Conservation (phyloP, 2,113 vertebrate genomes). For the Serinus canaria region DNA sequence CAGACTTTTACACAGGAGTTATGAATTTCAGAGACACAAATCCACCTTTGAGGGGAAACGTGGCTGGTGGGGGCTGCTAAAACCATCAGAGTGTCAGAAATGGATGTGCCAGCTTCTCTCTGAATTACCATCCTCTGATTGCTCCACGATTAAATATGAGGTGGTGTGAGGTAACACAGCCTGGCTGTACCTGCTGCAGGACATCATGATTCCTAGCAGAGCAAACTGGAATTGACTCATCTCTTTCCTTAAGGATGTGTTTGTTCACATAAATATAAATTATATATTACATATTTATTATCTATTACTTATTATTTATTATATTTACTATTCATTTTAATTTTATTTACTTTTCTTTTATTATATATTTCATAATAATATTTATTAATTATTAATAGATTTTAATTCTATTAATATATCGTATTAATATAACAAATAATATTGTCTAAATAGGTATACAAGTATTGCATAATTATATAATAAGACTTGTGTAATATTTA, state of each 20-base stretch:
- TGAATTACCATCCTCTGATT: neutral
- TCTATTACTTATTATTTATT: too few species aligned
- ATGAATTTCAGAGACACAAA: neutral
- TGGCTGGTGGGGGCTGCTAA: neutral
- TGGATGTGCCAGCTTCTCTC: neutral
- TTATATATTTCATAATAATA: too few species aligned
- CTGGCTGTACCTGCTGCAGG: neutral
- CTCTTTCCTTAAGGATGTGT: neutral
- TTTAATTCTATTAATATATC: too few species aligned
- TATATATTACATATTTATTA: neutral
- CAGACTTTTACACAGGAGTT: rapidly evolving
- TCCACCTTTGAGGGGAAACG: neutral
- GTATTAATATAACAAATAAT: too few species aligned
- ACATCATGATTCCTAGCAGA: neutral
- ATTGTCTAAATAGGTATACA: too few species aligned
- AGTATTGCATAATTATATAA: too few species aligned
- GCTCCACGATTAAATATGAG: neutral
- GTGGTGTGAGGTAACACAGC: neutral
- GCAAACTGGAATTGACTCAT: neutral
- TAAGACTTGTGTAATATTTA: too few species aligned
- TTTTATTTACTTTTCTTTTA: too few species aligned
- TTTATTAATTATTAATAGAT: too few species aligned
- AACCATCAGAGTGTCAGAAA: neutral
- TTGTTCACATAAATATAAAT: neutral
- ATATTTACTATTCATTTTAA: too few species aligned